These are phyloP conservation scores for Chaetodon auriga DNA, from an alignment of 2,113 vertebrate genomes.

Conservation along the genomic window DNA sequence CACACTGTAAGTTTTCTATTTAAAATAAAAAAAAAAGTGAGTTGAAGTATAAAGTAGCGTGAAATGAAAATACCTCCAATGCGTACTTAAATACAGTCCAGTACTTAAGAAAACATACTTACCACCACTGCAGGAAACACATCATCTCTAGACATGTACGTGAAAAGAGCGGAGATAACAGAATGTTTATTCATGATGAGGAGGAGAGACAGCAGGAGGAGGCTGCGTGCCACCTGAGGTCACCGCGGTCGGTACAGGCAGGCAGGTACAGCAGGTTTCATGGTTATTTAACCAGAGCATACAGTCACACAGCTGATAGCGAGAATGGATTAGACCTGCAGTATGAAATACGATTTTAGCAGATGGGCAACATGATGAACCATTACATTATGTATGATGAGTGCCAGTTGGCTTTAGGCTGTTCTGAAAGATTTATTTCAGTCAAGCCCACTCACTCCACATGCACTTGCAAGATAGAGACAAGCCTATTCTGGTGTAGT, in stretches of 20 bases:
- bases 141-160: conserved; percentile 5
- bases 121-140: neutral
- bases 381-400: conserved; percentile 75
- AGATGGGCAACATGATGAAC: conserved; percentile 68
- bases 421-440: conserved; percentile 78
- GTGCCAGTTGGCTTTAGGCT: conserved; percentile 76
- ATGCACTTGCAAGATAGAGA: conserved; percentile 61
- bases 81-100: neutral
- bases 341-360: conserved; percentile 56
- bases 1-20: neutral
- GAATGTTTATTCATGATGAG: neutral
- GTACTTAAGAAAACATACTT: neutral
- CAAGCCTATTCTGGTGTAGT: conserved; percentile 41
- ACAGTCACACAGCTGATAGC: conserved; percentile 37
- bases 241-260: neutral
- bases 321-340: conserved; percentile 41
- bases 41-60: neutral
- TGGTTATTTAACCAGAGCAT: conserved; percentile 30
- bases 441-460: conserved; percentile 70
- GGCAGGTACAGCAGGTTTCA: conserved; percentile 22
- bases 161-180: neutral
- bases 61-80: neutral
- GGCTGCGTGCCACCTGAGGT: conserved; percentile 28
- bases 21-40: too few species aligned
- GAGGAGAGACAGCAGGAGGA: neutral